Evolutionary conservation across 2,113 vertebrate species (phyloP).

Genomic region (Butastur rufipennis): DNA sequence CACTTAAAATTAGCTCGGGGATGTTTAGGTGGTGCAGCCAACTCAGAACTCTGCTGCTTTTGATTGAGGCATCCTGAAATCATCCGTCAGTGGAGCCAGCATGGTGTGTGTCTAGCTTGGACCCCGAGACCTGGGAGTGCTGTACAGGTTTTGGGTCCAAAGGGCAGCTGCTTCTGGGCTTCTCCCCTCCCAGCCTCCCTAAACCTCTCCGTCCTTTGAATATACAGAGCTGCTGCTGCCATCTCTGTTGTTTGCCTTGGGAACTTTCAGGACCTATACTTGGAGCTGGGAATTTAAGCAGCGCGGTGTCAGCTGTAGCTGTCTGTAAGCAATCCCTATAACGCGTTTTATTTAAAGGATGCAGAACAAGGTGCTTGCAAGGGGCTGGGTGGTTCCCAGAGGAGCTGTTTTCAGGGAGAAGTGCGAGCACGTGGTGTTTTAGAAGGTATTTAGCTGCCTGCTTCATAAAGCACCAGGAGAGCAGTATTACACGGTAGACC

Average conservation of each 20-base stretch:
- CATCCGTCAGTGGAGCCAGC: accelerated
- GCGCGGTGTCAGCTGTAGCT: accelerated
- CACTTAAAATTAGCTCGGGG: accelerated
- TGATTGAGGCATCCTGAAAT: background rate
- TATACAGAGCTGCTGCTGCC: background rate
- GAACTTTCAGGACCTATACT: background rate
- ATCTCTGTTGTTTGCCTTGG: background rate
- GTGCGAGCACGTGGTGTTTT: background rate
- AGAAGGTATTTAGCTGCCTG: background rate
- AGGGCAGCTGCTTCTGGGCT: background rate
- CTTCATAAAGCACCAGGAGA: background rate
- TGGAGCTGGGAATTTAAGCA: background rate
- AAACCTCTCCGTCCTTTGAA: background rate
- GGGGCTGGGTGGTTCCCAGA: background rate
- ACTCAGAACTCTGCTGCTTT: background rate
- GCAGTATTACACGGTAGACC: background rate
- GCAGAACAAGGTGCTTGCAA: background rate
- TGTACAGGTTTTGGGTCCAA: background rate
- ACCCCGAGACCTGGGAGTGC: background rate
- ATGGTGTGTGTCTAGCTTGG: background rate
- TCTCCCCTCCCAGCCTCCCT: background rate
- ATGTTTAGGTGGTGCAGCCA: background rate
- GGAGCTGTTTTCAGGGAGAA: background rate
- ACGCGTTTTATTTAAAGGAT: background rate
- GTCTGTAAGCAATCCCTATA: background rate